phyloP scores from a whole-genome alignment of 2,113 vertebrate genomes.

The Addax nasomaculatus region DNA sequence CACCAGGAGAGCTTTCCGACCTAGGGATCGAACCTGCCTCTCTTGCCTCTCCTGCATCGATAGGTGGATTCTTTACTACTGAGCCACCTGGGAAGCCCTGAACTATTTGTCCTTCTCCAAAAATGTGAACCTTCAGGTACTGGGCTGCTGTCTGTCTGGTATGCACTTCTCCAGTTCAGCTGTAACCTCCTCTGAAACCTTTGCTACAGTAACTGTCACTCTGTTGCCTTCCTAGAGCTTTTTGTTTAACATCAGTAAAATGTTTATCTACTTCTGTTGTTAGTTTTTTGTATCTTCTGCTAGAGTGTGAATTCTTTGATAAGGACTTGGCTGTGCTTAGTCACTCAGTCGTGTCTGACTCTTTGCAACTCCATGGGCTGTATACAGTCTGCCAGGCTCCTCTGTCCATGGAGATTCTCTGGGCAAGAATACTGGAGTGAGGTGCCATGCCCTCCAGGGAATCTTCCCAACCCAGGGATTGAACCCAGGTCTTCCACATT shows the following conservation, averaged over 20 bases:
- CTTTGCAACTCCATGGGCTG: background rate
- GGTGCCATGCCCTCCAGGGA: background rate
- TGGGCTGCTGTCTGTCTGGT: background rate
- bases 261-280: background rate
- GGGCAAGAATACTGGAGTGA: background rate
- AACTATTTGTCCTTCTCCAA: background rate
- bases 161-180: background rate
- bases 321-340: background rate
- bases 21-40: background rate
- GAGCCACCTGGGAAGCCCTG: background rate
- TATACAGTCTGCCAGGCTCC: background rate
- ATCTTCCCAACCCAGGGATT: background rate
- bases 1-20: background rate
- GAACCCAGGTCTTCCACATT: background rate
- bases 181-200: background rate
- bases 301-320: conserved; percentile 17
- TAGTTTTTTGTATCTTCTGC: conserved; percentile 2
- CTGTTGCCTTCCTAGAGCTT: background rate
- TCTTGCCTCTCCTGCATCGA: background rate
- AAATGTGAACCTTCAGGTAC: background rate
- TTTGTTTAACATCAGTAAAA: background rate
- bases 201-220: background rate
- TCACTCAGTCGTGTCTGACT: background rate
- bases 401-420: background rate
- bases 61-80: background rate